Base-by-base conservation (phyloP, 2,113 vertebrate genomes). In the Paraplagusia blochii region DNA sequence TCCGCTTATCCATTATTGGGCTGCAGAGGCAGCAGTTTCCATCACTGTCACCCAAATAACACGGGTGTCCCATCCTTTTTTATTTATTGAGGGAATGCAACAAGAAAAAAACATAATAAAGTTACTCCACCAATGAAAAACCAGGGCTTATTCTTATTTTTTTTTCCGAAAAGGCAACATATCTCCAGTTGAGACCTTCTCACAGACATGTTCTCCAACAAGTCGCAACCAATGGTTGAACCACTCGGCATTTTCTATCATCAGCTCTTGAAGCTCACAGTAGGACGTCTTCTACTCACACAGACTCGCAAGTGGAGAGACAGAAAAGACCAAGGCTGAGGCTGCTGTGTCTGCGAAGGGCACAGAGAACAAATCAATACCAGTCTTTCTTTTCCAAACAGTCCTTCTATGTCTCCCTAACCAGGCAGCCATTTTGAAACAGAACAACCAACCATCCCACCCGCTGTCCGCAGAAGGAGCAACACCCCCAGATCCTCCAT, bases 401-500 rank as follows among this genome's bases (percentile, higher is more conserved):
- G 39, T 39, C 48, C 46, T 51, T 62, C 65, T 40, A 15, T 45
- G 52, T 53, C 58, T 60, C 13, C 61, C 51, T 7, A 33, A 22
- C 11, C 3, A 34, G 55, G 68, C 65, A 51, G 77, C 68, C 81
- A 76, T 78, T 80, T 80, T 73, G 61, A 58, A 55, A 15, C 36
- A 38, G 53, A 9, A 51, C 13, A 0, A 44, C 18, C 54, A 9
- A 44, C 65, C 22, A 29, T 29, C 22, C 22, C 22, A 29, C 22
- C 6, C 22, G 6, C 22, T 6, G 22, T 6, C 22, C 22, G 2
- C 22, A 29, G 22, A 29, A 29, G 6, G 22, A 29, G 22, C 22
- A 29, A 29, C 6, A 6, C 22, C 12, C 3, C 51, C 46, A 12
- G 12, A 34, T 47, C 44, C 51, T 33, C 46, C 4, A 51, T 10